Evolutionary conservation across 2,888 invertebrate genomes (phyloP), one percentile per base, ranked within the genome.

Genomic region (Thymelicus sylvestris): DNA sequence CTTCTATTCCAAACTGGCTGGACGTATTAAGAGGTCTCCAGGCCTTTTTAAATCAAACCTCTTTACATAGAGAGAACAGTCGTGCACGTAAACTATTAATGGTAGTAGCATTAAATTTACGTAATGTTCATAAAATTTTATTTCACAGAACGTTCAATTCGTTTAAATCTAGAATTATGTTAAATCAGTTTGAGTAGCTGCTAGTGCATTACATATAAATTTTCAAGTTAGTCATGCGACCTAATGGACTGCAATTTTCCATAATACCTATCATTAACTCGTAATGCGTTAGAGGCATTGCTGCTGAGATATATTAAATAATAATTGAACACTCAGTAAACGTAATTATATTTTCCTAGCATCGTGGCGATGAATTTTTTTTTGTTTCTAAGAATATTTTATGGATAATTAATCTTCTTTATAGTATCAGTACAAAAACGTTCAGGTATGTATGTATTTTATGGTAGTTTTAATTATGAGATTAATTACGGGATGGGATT

Each of bases 241-340:
- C 60, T 60, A 60, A 60, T 60, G 60, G 60, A 38, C 59, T 39
- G 39, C 59, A 59, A 59, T 59, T 59, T 59, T 59, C 39, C 13
- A 59, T 59, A 59, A 59, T 59, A 59, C 39, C 59, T 8, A 59
- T 59, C 38, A 59, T 59, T 59, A 59, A n/a, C n/a, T 59, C 2
- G 55, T 24, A 55, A 55, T 55, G 52, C 8, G 24, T 55, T 55
- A 24, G 55, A 55, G 7, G 50, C 48, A 15, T 50, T 55, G 19
- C 52, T 55, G n/a, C 24, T 52, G 12, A 55, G 55, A 55, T 55
- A 55, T 31, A 24, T 24, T 19, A 52, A 52, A 52, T 52, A 24
- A 55, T 24, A 55, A 55, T 55, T 55, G 7, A 8, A 24, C 12
- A 55, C 55, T 55, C 50, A 4, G 50, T 19, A 52, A 52, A 52